Base-by-base conservation (phyloP, 2,797 vertebrate genomes). In the Allobates femoralis region DNA sequence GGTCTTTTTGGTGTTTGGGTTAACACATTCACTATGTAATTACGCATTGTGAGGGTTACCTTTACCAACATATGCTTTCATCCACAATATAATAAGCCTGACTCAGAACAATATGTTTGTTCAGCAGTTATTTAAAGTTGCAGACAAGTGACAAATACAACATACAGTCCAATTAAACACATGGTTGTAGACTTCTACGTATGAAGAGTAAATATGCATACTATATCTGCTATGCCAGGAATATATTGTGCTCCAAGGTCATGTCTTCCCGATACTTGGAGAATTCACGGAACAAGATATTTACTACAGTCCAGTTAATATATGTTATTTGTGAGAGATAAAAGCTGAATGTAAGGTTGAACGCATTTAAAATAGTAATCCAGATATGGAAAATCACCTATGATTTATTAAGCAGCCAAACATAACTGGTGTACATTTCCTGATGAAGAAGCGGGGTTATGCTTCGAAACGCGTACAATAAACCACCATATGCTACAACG, bases 191-290 rank as follows among this genome's bases (percentile, higher is more conserved):
- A 69, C 51, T 12, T 26, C 46, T 11, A 83, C 12, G 23, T 55
- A 56, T 14, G 11, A n/a, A 34, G 21, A 21, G 32, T 14, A 85
- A 50, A 66, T 55, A 84, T 1, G 46, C 53, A n/a, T 30, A 60
- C 3, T 60, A 51, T 46, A 80, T 62, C 37, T 16, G 67, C 34
- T 37, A 8, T 1, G 19, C 21, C 5, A 0, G 41, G 12, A 28
- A 74, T 79, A 79, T 46, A 71, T 58, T 71, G n/a, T 60, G 46
- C n/a, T n/a, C 26, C 67, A 86, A 86, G 84, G 74, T 85, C 77
- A 80, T 34, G 11, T 62, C 66, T 80, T 62, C 64, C 34, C 19
- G 23, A 34, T 71, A 74, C 21, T 80, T 73, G 46, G 50, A 19
- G 14, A 74, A 64, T 15, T 64, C 69, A 81, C 53, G 55, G 67